Evolutionary conservation across 2,113 vertebrate species (phyloP).

Genomic region (Amia ocellicauda): DNA sequence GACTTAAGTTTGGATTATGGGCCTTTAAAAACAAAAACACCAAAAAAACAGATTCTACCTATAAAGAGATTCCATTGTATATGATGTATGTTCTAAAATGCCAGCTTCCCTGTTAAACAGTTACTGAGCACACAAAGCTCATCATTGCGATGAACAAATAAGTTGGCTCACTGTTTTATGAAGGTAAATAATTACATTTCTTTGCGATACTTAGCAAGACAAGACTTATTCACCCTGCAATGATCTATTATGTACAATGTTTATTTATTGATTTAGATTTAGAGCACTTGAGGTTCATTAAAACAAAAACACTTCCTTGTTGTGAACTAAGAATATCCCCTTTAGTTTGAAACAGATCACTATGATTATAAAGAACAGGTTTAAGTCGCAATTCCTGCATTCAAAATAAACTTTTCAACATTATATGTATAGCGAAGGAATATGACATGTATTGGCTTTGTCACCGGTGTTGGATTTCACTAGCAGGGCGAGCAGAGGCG

Average conservation of each 20-base stretch:
- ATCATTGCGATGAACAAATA: constrained; percentile 33
- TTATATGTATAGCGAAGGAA: constrained; percentile 53
- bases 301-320: constrained; percentile 60
- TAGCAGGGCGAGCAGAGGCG: constrained; percentile 60
- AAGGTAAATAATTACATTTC: constrained; percentile 36
- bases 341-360: constrained; percentile 68
- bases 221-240: too few relatives aligned
- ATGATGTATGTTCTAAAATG: constrained; percentile 10
- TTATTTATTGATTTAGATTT: constrained; percentile 29
- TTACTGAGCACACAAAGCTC: constrained; percentile 21
- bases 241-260: constrained; percentile 12
- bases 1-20: constrained; percentile 35
- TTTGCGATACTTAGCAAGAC: constrained; percentile 11
- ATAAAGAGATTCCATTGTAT: constrained; percentile 17
- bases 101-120: constrained; percentile 4
- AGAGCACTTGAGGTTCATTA: neutral
- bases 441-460: constrained; percentile 72
- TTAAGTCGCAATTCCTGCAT: constrained; percentile 65
- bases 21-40: constrained; percentile 14
- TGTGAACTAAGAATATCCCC: constrained; percentile 49
- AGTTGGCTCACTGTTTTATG: constrained; percentile 49
- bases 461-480: constrained; percentile 70
- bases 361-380: constrained; percentile 70
- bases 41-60: constrained; percentile 15
- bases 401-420: constrained; percentile 67